Evolutionary conservation across 2,888 invertebrate species (phyloP).

Genomic region (Scaptodrosophila latifasciaeformis): DNA sequence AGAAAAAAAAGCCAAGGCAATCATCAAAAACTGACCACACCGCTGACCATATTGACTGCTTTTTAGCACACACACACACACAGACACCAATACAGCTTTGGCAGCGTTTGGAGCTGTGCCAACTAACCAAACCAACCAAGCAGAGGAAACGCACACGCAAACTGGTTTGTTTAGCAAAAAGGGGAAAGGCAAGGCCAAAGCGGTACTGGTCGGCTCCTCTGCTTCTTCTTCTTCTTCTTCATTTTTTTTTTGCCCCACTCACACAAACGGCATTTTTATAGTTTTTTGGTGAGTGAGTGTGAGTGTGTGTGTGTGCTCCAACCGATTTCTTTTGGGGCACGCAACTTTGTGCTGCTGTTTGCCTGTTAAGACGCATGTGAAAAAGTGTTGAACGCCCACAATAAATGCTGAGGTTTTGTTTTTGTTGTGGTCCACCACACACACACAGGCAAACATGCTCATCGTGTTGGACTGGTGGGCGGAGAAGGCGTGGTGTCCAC

Average conservation of each 20-base stretch:
- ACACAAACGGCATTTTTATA: too few relatives aligned
- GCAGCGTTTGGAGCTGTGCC: too few relatives aligned
- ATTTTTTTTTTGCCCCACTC: too few relatives aligned
- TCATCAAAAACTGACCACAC: slow-evolving; percentile 52
- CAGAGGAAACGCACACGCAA: neutral
- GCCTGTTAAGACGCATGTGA: slow-evolving; percentile 69
- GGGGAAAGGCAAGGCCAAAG: too few relatives aligned
- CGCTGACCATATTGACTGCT: slow-evolving; percentile 40
- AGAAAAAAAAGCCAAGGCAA: slow-evolving; percentile 49
- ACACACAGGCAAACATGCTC: too few relatives aligned
- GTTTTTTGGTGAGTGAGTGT: slow-evolving; percentile 3
- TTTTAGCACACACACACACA: slow-evolving; percentile 29
- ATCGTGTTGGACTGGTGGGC: neutral
- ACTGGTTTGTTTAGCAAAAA: neutral
- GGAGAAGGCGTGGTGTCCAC: neutral
- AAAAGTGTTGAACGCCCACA: slow-evolving; percentile 75
- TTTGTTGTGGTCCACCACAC: neutral
- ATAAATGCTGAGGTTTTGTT: slow-evolving; percentile 60
- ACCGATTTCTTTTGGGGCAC: slow-evolving; percentile 24
- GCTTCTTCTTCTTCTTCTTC: too few relatives aligned
- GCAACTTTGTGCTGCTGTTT: slow-evolving; percentile 46
- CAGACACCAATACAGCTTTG: too few relatives aligned
- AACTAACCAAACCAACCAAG: too few relatives aligned
- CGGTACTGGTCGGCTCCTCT: too few relatives aligned
- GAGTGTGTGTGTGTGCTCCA: slow-evolving; percentile 18